phyloP scores from a whole-genome alignment of 2,888 invertebrate species.

The Melieria crassipennis region DNA sequence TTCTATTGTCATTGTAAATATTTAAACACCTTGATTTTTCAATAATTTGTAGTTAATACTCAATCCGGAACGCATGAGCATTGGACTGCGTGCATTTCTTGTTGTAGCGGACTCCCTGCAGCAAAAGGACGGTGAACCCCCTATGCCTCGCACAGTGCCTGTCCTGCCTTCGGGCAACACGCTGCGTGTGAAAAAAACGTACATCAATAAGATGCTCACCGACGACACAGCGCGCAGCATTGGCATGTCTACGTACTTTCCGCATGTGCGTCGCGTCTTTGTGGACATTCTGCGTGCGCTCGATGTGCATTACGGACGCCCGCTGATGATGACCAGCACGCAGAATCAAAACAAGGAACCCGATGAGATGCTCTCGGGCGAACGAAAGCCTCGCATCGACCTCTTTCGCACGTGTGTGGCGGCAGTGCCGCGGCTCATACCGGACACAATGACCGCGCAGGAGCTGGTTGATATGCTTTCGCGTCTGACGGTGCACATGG shows the following conservation, averaged over 20 bases:
- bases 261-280: slow-evolving; percentile 93
- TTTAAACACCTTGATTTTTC: neutral
- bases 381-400: slow-evolving; percentile 97
- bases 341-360: slow-evolving; percentile 96
- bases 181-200: slow-evolving; percentile 92
- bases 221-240: slow-evolving; percentile 96
- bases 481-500: slow-evolving; percentile 96
- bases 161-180: slow-evolving; percentile 96
- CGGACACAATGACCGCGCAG: slow-evolving; percentile 94
- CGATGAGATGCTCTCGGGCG: slow-evolving; percentile 91
- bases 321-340: slow-evolving; percentile 94
- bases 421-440: slow-evolving; percentile 96
- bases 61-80: slow-evolving; percentile 97
- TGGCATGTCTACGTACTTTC: slow-evolving; percentile 97
- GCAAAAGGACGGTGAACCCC: slow-evolving; percentile 98
- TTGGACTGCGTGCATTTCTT: slow-evolving; percentile 95
- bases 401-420: slow-evolving; percentile 98
- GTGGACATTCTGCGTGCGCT: slow-evolving; percentile 94
- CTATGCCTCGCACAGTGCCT: slow-evolving; percentile 96
- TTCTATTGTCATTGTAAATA: neutral
- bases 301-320: slow-evolving; percentile 96
- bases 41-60: slow-evolving; percentile 73
- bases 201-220: slow-evolving; percentile 94
- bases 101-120: slow-evolving; percentile 98
- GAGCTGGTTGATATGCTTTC: slow-evolving; percentile 95